phyloP scores from a whole-genome alignment of 2,113 vertebrate species.

The Cololabis saira region DNA sequence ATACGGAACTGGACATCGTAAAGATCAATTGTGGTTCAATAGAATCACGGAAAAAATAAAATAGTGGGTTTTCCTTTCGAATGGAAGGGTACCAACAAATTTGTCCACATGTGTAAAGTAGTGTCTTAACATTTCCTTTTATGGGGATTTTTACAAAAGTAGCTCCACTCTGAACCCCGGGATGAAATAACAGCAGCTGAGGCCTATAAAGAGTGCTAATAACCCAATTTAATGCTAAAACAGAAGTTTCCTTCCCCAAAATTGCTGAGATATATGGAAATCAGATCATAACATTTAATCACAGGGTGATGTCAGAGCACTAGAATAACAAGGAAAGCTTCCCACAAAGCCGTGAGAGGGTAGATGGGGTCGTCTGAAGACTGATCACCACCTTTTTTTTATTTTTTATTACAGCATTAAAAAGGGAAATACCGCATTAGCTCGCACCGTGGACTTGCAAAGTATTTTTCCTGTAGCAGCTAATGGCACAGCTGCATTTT shows the following conservation, averaged over 20 bases:
- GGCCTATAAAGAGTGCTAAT: slow-evolving; percentile 25
- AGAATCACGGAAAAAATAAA: no score
- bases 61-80: no score
- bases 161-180: neutral
- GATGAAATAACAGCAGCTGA: slow-evolving; percentile 4
- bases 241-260: slow-evolving; percentile 10
- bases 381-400: slow-evolving; percentile 8
- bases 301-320: slow-evolving; percentile 23
- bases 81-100: no score
- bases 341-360: slow-evolving; percentile 24
- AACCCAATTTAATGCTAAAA: slow-evolving; percentile 24
- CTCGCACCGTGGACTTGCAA: slow-evolving; percentile 35
- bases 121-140: slow-evolving; percentile 8
- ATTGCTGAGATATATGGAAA: slow-evolving; percentile 32
- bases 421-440: slow-evolving; percentile 64
- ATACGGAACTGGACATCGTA: no score
- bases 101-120: no score
- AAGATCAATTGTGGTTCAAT: no score
- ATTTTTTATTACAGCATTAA: slow-evolving; percentile 40
- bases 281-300: slow-evolving; percentile 21
- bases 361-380: slow-evolving; percentile 1
- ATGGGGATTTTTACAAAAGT: neutral
- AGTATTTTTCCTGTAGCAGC: slow-evolving; percentile 39
- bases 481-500: slow-evolving; percentile 42
- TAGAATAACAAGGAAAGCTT: slow-evolving; percentile 9